Base-by-base conservation (phyloP, 2,113 vertebrate species). In the Micronycteris hirsuta region DNA sequence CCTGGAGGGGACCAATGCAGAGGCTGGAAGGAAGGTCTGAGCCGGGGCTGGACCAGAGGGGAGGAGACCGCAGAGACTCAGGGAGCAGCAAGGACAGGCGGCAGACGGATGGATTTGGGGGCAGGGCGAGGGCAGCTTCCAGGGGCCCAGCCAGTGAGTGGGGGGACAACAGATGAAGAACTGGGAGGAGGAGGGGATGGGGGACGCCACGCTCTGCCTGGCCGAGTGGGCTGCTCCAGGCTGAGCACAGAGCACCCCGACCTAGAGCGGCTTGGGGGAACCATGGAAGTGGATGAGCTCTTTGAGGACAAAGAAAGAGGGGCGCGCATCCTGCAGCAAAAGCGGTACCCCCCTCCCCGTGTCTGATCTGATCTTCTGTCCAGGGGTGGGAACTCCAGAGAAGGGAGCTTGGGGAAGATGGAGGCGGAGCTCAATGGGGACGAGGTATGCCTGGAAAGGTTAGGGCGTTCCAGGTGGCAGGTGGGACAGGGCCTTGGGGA, bases 271-370 rank as follows among this genome's bases (percentile, higher is more conserved):
- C 15, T 5, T 22, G 11, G n/a, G 63, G 63, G n/a, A 52, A 36
- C 20, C n/a, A 1, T n/a, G 47, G 52, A 52, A n/a, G 31, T 12
- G 17, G 22, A 14, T 4, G 16, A 80, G 28, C 52, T 56, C 43
- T 65, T 52, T 16, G 11, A 14, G 20, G 38, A 26, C 19, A 3
- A 5, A 20, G 45, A 43, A 54, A 83, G 45, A 36, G 56, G 71
- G 73, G 5, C 2, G 1, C 5, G 12, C 1, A 15, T 4, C 15
- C 54, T 38, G 36, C 17, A 2, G 7, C 2, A 2, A n/a, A 61
- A 81, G 70, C 15, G 33, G n/a, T n/a, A n/a, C n/a, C n/a, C n/a
- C n/a, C n/a, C n/a, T n/a, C n/a, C n/a, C n/a, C n/a, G n/a, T n/a
- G n/a, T 67, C 56, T 67, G 71, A 49, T 36, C 63, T 33, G 68